Evolutionary conservation across 2,797 vertebrate genomes (phyloP), one percentile per base, ranked within the genome.

Genomic region (Anas acuta): DNA sequence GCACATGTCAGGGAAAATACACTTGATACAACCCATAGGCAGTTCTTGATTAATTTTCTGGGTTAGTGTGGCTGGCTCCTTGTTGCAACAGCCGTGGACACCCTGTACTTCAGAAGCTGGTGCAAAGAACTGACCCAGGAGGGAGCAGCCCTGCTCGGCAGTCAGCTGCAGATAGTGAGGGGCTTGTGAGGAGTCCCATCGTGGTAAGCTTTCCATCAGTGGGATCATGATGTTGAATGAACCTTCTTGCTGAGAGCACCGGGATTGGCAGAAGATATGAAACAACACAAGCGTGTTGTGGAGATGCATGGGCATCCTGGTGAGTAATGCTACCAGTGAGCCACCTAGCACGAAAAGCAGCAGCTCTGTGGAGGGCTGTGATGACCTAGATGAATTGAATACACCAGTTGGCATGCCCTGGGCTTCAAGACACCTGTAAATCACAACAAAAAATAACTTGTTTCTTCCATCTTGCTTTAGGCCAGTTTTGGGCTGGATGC

Each of bases 321-420:
- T 21, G 66, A 77, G 20, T 11, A 25, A 25, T 1, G 22, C 49
- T 51, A 69, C 39, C 43, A 7, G n/a, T 2, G 12, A 74, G 70
- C 13, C 54, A n/a, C 2, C 0, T 17, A 2, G 65, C 0, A 2
- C n/a, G 45, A 37, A 62, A 72, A 67, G 69, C 39, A 9, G 5
- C 30, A 8, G 1, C 25, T 74, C 66, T 73, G 28, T 49, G 53
- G 45, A 57, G 26, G 75, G n/a, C 58, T 61, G 1, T 0, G 5
- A 7, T 65, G 78, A 23, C 69, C 62, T 12, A 13, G 43, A 5
- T 21, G 14, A 51, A 62, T 9, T 66, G 72, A 75, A 30, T 41
- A 21, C 4, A 35, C 13, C 65, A 56, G 45, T 6, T 84, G 67
- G 85, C 37, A 26, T 7, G 54, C 51, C 87, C 71, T 1, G 7